These are phyloP conservation scores for Bombus haemorrhoidalis DNA, from an alignment of 1,140 invertebrate genomes.

Conservation along the genomic window DNA sequence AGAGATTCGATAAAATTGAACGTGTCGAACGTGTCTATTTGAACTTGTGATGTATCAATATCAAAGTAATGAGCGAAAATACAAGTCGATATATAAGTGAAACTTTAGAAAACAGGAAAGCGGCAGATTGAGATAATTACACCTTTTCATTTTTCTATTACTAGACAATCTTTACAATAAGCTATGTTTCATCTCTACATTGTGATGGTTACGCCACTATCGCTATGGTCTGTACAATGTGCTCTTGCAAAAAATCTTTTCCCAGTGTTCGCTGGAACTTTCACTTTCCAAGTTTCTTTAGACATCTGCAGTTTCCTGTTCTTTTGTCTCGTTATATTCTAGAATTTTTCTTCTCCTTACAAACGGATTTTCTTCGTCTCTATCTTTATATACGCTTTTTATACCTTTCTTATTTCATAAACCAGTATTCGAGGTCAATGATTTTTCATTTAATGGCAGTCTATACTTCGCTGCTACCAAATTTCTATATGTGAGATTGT, in stretches of 20 bases:
- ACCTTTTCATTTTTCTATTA: background rate
- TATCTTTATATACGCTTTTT: background rate
- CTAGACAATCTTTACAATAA: background rate
- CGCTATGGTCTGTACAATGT: background rate
- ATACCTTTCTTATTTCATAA: background rate
- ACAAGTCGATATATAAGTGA: background rate
- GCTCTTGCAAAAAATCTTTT: background rate
- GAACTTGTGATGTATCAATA: background rate
- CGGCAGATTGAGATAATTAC: background rate
- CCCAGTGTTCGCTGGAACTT: background rate
- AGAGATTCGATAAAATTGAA: background rate
- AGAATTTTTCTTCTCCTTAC: background rate
- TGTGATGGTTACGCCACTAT: background rate
- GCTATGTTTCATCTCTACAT: background rate
- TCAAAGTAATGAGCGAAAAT: background rate
- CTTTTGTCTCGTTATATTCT: background rate
- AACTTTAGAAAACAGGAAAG: background rate
- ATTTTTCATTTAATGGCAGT: too few species aligned
- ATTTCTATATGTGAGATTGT: background rate
- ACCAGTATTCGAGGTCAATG: background rate
- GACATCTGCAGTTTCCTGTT: background rate
- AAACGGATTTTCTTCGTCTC: background rate
- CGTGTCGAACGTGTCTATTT: background rate
- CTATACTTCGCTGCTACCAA: too few species aligned
- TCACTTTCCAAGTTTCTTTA: background rate